A percentile compares a stretch with the other conserved stretches of the same genome.
These are phyloP conservation scores for Zootoca vivipara DNA, from an alignment of 2,113 vertebrate genomes.

Conservation along the genomic window DNA sequence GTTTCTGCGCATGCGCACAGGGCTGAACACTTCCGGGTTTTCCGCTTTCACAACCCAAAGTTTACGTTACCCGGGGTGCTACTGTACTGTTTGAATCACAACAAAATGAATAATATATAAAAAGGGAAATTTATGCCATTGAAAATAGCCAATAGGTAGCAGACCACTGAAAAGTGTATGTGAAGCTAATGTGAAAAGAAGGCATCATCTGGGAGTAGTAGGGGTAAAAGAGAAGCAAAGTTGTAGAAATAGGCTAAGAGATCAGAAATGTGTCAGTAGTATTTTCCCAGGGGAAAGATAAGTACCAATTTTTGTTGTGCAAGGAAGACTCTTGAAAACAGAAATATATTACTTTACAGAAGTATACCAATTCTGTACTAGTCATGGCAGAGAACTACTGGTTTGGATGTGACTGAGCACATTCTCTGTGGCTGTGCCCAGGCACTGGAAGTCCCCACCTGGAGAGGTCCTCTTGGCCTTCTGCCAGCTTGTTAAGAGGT, in stretches of 20 bases:
- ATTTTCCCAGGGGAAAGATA: background rate
- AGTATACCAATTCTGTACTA: no score
- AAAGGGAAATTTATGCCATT: background rate
- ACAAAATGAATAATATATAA: background rate
- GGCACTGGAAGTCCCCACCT: background rate
- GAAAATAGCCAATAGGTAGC: background rate
- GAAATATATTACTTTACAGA: no score
- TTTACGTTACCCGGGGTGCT: no score
- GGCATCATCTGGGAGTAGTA: background rate
- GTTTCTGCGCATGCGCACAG: no score
- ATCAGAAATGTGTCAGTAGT: background rate
- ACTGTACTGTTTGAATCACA: background rate
- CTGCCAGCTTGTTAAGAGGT: background rate
- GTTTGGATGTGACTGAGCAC: background rate
- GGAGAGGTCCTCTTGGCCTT: background rate
- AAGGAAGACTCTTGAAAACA: no score
- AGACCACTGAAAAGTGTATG: background rate
- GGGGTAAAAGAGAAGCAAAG: background rate
- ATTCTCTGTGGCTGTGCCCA: background rate
- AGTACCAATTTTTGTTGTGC: no score
- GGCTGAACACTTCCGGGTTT: no score
- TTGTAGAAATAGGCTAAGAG: background rate
- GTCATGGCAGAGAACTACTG: background rate
- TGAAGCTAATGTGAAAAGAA: background rate
- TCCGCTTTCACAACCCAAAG: no score